Base-by-base conservation (phyloP, 2,113 vertebrate genomes). In the Lipotes vexillifer region DNA sequence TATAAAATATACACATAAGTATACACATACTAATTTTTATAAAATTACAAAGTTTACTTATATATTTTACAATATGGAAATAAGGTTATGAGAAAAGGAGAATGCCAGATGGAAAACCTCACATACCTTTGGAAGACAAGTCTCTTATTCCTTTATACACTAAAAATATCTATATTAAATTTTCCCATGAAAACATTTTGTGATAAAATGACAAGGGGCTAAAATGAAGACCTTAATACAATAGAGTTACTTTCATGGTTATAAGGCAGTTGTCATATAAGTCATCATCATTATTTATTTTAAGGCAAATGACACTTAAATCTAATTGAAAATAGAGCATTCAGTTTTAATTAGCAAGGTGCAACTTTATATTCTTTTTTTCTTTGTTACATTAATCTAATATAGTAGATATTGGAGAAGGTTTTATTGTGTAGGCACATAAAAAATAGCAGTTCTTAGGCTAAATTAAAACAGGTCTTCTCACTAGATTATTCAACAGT, bases 401-500 rank as follows among this genome's bases (percentile, higher is more conserved):
- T 55, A 85, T 52, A 75, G 23, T 55, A 6, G 7, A 46, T 93
- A 38, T 31, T 49, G 88, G 75, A 80, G 36, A 84, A 84, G 36
- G 10, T 93, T 93, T 94, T 94, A 49, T 93, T 88, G 41, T 88
- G 63, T 38, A 90, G 23, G 82, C 27, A 65, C 29, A 72, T 8
- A 89, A 74, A 85, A 93, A 92, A 68, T 29, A 90, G 21, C 52
- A 94, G 80, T 89, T 90, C 41, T 95, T 80, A 93, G 36, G 10
- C 65, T 55, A 94, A 95, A 93, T 92, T 83, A 87, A 96, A 93
- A 80, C 15, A 55, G 86, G 2, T 52, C 80, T 80, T 44, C 66
- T 94, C 41, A 94, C 13, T 63, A 90, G 52, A 11, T 90, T 91
- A 69, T 98, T 97, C n/a, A 92, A 63, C 63, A 96, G 44, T 33